A percentile compares a stretch with the other conserved stretches of the same genome.
Conservation (phyloP, 2,888 invertebrate species). For the Crepidodera aurea region DNA sequence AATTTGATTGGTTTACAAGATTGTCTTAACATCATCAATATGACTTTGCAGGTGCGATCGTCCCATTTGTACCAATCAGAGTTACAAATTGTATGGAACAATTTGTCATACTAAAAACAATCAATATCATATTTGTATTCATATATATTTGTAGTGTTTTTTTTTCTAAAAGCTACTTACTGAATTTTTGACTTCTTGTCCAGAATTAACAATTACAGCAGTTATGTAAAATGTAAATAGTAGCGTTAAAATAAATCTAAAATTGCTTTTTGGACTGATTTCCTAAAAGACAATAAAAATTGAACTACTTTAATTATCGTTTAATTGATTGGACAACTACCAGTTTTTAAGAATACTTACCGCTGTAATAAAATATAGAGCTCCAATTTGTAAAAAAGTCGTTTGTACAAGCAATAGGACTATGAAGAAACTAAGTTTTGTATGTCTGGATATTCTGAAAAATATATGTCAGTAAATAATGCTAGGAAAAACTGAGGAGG, state of each 20-base stretch:
- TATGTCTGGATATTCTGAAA: no score
- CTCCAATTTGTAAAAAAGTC: not conserved
- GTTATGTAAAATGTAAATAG: not conserved
- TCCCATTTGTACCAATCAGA: conserved; percentile 12
- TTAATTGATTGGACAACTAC: no score
- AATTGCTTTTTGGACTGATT: conserved; percentile 1
- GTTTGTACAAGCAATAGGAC: not conserved
- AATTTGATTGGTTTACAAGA: not conserved
- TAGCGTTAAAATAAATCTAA: not conserved
- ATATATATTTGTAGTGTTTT: no score
- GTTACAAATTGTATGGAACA: not conserved
- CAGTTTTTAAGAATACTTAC: no score
- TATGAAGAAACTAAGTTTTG: not conserved
- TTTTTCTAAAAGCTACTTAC: conserved; percentile 15
- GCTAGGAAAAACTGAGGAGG: no score
- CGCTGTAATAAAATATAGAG: conserved; percentile 1
- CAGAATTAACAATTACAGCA: not conserved
- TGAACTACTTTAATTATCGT: no score
- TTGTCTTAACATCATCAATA: conserved; percentile 14
- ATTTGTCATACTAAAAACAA: conserved; percentile 2
- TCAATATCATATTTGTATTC: no score
- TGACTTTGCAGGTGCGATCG: not conserved
- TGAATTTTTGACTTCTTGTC: conserved; percentile 7
- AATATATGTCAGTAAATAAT: no score
- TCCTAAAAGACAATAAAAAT: not conserved